Percentiles rank a stretch among this genome's conserved stretches.
Evolutionary conservation across 1,140 invertebrate genomes (phyloP).

Genomic region (Thaumatotibia leucotreta): DNA sequence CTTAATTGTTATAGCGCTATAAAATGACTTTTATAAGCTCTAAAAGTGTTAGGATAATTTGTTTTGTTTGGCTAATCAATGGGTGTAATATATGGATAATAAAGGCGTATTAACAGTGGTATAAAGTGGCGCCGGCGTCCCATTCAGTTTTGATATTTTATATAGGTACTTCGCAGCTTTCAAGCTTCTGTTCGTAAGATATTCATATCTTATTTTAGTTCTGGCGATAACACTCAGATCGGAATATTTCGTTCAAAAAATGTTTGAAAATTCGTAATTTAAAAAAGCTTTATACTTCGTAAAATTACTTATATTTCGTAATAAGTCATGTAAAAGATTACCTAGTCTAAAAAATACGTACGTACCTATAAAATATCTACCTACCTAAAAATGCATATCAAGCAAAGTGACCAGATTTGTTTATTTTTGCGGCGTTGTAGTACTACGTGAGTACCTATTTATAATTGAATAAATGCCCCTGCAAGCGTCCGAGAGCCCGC

Average conservation of each 20-base stretch:
- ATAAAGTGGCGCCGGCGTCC: neutral
- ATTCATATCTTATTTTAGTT: neutral
- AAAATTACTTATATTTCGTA: too few relatives aligned
- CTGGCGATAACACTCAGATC: neutral
- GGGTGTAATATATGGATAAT: constrained; percentile 42
- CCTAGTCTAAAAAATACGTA: neutral
- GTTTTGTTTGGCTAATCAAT: constrained; percentile 38
- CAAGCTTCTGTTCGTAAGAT: neutral
- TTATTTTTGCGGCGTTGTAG: too few relatives aligned
- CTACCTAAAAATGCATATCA: too few relatives aligned
- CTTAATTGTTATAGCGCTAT: constrained; percentile 64
- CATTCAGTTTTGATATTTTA: neutral
- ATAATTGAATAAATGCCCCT: neutral
- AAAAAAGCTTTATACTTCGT: too few relatives aligned
- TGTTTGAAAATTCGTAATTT: too few relatives aligned
- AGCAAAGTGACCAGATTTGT: too few relatives aligned
- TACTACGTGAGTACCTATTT: neutral
- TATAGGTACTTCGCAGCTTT: neutral
- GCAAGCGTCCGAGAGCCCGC: constrained; percentile 21
- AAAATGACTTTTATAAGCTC: constrained; percentile 56
- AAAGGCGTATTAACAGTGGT: constrained; percentile 29
- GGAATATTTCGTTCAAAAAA: too few relatives aligned
- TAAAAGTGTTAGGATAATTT: constrained; percentile 39
- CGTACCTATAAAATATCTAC: too few relatives aligned
- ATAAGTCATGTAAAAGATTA: too few relatives aligned